A percentile compares a stretch with the other conserved stretches of the same genome.
These are phyloP conservation scores for Ostrea denselamellosa DNA, from an alignment of 1,140 invertebrate genomes.

Conservation along the genomic window DNA sequence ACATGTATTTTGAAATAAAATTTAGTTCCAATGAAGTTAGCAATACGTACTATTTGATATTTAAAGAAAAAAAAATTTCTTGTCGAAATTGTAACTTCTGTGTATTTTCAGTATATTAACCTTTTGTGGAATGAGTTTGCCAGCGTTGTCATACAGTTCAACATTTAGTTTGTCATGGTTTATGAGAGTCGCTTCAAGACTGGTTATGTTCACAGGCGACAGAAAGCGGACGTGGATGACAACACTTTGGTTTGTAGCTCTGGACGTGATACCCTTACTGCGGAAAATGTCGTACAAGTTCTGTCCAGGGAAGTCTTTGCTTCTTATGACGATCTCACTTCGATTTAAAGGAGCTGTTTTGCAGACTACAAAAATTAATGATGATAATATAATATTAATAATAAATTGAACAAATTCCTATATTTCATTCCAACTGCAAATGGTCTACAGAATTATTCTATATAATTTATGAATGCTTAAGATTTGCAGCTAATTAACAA, in stretches of 20 bases:
- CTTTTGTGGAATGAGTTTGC: not conserved
- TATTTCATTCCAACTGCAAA: too few relatives aligned
- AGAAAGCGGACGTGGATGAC: not conserved
- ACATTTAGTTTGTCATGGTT: not conserved
- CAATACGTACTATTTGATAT: not conserved
- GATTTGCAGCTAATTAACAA: too few relatives aligned
- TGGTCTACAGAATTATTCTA: too few relatives aligned
- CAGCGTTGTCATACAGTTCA: not conserved
- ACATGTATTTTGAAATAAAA: not conserved
- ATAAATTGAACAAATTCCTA: too few relatives aligned
- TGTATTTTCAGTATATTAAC: not conserved
- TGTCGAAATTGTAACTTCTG: not conserved
- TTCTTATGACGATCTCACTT: not conserved
- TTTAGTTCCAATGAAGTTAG: not conserved
- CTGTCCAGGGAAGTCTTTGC: not conserved
- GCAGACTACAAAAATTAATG: not conserved
- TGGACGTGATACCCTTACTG: not conserved
- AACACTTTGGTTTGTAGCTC: not conserved
- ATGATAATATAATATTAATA: too few relatives aligned
- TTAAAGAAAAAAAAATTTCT: not conserved
- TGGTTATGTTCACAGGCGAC: not conserved
- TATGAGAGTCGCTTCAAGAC: not conserved
- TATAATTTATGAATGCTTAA: too few relatives aligned
- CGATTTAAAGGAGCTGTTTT: not conserved
- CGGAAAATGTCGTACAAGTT: not conserved